These are phyloP conservation scores for Spinibarbus caldwelli DNA, from an alignment of 2,797 vertebrate genomes.

Conservation along the genomic window DNA sequence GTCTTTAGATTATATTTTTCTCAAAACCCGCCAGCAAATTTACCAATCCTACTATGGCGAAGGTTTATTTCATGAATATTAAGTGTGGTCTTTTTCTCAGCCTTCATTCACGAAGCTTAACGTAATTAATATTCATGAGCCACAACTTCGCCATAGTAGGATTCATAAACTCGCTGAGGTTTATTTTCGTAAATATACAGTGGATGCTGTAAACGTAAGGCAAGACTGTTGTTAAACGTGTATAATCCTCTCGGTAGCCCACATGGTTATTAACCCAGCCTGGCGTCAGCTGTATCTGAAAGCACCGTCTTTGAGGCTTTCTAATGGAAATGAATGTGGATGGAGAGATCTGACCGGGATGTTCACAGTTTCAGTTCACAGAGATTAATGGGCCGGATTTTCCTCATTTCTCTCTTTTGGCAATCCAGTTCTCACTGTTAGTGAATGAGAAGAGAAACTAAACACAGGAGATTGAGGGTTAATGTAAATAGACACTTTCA, in stretches of 20 bases:
- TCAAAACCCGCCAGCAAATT: background rate
- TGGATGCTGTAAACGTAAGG: background rate
- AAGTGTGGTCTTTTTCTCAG: background rate
- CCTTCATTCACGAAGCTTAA: background rate
- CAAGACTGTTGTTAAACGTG: background rate
- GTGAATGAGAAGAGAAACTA: no score
- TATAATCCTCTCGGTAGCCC: background rate
- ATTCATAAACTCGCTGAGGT: background rate
- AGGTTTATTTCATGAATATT: background rate
- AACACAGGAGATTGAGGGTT: background rate
- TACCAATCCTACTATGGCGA: background rate
- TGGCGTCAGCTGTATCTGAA: constrained; percentile 16
- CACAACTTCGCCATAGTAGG: background rate
- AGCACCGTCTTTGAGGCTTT: constrained; percentile 30
- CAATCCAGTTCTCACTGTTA: no score
- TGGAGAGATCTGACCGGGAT: background rate
- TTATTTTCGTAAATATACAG: background rate
- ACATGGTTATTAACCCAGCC: background rate
- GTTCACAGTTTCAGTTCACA: background rate
- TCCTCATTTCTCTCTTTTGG: constrained; percentile 50
- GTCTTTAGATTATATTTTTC: background rate
- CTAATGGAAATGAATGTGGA: constrained; percentile 14
- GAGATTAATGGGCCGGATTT: constrained; percentile 37
- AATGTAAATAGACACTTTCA: background rate
- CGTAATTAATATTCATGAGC: constrained; percentile 21